These are phyloP conservation scores for Zelleria hepariella DNA, from an alignment of 2,888 invertebrate genomes.

Conservation along the genomic window DNA sequence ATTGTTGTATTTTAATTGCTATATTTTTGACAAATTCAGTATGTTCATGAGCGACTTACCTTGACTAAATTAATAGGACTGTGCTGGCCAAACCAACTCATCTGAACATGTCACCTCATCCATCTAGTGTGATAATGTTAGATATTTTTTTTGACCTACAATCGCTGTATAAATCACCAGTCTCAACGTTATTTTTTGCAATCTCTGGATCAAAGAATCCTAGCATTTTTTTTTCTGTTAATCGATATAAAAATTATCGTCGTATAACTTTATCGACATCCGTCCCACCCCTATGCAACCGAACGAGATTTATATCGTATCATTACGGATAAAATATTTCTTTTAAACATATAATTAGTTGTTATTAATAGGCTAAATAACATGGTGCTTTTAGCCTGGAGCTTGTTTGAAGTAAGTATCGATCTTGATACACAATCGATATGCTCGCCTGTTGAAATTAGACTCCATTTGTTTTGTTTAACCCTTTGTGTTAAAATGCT, in stretches of 20 bases:
- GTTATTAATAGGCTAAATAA: slow-evolving; percentile 71
- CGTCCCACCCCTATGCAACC: slow-evolving; percentile 32
- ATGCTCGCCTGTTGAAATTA: not conserved
- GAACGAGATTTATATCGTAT: slow-evolving; percentile 67
- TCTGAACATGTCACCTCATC: no score
- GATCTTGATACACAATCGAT: not conserved
- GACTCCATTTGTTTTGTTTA: not conserved
- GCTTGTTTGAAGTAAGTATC: slow-evolving; percentile 18
- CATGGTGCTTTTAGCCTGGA: slow-evolving; percentile 27
- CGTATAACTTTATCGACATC: slow-evolving; percentile 16
- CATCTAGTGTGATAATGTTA: no score
- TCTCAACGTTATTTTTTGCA: no score
- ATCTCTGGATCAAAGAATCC: no score
- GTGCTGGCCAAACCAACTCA: no score
- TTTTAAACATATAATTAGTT: slow-evolving; percentile 69
- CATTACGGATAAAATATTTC: slow-evolving; percentile 71
- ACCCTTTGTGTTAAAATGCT: not conserved
- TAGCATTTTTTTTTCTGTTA: not conserved
- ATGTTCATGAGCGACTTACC: no score
- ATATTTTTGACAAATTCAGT: no score
- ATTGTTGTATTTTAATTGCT: no score
- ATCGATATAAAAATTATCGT: not conserved
- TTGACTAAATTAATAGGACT: no score
- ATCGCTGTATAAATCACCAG: no score
- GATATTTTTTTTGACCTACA: no score